Evolutionary conservation across 2,888 invertebrate genomes (phyloP).

Genomic region (Gibbula magus): DNA sequence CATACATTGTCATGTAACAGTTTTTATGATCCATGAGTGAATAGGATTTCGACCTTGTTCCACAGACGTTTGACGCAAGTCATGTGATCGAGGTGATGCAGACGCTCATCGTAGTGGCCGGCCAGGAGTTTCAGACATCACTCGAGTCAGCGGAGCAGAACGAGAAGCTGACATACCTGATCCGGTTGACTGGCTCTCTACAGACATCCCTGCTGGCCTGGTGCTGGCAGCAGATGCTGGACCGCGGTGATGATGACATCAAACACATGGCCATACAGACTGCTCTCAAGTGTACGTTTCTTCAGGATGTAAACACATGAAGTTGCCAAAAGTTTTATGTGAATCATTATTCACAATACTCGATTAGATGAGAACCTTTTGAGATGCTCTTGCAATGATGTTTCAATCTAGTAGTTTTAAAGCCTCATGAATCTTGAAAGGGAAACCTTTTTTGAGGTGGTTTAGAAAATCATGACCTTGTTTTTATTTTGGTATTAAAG

Average conservation of each 20-base stretch:
- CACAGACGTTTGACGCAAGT: slow-evolving; percentile 62
- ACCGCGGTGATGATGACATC: slow-evolving; percentile 40
- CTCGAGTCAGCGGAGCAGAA: slow-evolving; percentile 51
- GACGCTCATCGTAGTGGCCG: slow-evolving; percentile 70
- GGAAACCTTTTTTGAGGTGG: too few species aligned
- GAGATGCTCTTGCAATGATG: too few species aligned
- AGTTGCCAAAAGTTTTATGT: too few species aligned
- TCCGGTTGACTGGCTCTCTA: slow-evolving; percentile 70
- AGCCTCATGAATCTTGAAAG: too few species aligned
- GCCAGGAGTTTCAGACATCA: slow-evolving; percentile 62
- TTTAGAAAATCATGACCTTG: too few species aligned
- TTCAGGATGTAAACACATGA: too few species aligned
- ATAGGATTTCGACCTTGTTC: slow-evolving; percentile 25
- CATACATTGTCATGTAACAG: too few species aligned
- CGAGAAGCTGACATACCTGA: slow-evolving; percentile 67
- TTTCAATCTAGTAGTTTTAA: too few species aligned
- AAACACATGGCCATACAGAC: slow-evolving; percentile 35
- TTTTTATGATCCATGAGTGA: too few species aligned
- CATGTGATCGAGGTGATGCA: slow-evolving; percentile 71
- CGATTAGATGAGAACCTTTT: too few species aligned
- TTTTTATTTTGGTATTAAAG: not conserved
- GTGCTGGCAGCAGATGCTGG: slow-evolving; percentile 67
- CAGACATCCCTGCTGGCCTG: slow-evolving; percentile 71
- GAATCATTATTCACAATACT: too few species aligned
- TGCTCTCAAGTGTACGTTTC: slow-evolving; percentile 41